A percentile compares a stretch with the other conserved stretches of the same genome.
These are phyloP conservation scores for Oxystoma pomonae DNA, from an alignment of 2,888 invertebrate species.

Conservation along the genomic window DNA sequence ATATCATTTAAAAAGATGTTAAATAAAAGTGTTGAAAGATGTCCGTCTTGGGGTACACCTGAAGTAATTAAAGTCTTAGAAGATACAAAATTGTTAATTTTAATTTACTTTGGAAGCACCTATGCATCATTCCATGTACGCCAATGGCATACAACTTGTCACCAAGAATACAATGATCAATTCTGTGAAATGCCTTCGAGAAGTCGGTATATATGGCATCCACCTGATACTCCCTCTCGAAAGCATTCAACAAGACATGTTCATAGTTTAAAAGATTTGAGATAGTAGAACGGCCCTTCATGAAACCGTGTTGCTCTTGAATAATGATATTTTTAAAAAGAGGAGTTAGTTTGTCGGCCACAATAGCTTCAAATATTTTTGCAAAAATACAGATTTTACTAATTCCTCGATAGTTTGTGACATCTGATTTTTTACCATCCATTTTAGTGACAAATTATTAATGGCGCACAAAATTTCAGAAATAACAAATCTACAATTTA, in stretches of 20 bases:
- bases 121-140: neutral
- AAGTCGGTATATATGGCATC: neutral
- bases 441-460: neutral
- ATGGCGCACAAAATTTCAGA: neutral
- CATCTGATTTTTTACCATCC: too few species aligned
- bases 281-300: neutral
- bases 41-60: neutral
- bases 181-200: neutral
- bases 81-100: neutral
- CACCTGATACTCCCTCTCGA: neutral
- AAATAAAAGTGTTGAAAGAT: neutral
- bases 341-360: too few species aligned
- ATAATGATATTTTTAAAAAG: too few species aligned
- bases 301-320: neutral
- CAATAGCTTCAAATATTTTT: too few species aligned
- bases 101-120: neutral
- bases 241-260: neutral
- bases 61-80: neutral
- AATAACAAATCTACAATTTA: neutral
- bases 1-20: neutral
- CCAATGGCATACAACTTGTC: neutral
- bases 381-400: too few species aligned
- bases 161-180: neutral
- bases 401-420: too few species aligned
- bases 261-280: neutral